A percentile compares a stretch with the other conserved stretches of the same genome.
Evolutionary conservation across 2,888 invertebrate species (phyloP).

Genomic region (Actias luna): DNA sequence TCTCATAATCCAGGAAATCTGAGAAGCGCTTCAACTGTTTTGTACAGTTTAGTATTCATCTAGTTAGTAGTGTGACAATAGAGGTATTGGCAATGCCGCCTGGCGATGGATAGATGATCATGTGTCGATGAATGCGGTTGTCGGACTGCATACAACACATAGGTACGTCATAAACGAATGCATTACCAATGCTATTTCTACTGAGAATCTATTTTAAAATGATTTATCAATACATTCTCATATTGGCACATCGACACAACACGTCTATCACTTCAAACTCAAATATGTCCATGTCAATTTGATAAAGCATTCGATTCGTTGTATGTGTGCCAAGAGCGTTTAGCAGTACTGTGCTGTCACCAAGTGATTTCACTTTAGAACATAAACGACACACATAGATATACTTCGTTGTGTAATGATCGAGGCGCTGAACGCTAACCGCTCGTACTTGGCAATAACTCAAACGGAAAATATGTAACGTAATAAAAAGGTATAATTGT

Average conservation of each 20-base stretch:
- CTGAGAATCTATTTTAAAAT: neutral
- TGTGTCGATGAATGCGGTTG: neutral
- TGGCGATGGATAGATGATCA: neutral
- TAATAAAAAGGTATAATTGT: constrained; percentile 9
- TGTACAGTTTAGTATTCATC: neutral
- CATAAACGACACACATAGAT: neutral
- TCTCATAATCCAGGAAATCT: neutral
- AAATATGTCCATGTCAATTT: neutral
- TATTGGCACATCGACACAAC: neutral
- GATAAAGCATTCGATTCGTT: neutral
- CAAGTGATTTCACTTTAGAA: neutral
- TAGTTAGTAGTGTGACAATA: too few relatives aligned
- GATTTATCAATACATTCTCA: neutral
- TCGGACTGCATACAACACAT: neutral
- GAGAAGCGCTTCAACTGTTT: neutral
- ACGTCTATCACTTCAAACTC: neutral
- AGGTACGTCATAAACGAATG: neutral
- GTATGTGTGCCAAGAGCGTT: neutral
- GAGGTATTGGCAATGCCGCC: too few relatives aligned
- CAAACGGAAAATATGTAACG: constrained; percentile 7
- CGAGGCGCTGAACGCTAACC: neutral
- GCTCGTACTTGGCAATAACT: constrained; percentile 8
- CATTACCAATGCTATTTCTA: neutral
- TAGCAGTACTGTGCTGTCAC: neutral
- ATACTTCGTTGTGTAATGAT: constrained; percentile 6